Evolutionary conservation across 2,113 vertebrate species (phyloP), one percentile per base, ranked within the genome.

Genomic region (Barbus barbus): DNA sequence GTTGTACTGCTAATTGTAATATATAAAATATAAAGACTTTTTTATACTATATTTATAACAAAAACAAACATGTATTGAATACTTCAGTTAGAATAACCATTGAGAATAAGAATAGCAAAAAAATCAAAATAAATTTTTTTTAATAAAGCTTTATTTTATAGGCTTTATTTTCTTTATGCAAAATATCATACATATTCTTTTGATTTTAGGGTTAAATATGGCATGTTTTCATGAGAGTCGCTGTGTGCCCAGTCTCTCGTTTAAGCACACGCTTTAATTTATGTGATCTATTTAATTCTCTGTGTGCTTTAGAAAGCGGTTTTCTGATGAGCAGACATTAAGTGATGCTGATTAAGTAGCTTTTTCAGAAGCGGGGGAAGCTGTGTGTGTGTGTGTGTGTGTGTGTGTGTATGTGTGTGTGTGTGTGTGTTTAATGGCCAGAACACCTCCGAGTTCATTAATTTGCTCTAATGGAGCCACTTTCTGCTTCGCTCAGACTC

Each of bases 391-490:
- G 26, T 31, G 14, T 22, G 46, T 33, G n/a, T 46, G 72, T 28
- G 41, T 26, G 41, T 46, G 71, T 33, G 48, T 36, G n/a, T n/a
- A n/a, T n/a, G n/a, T n/a, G n/a, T n/a, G n/a, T n/a, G n/a, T n/a
- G 48, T 28, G 60, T 65, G 33, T 63, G 58, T 63, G 58, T 79
- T 63, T 63, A 79, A 63, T 63, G 9, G 6, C 31, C 33, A 28
- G n/a, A 78, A 36, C 22, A 78, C 48, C 53, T 58, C 8, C 1
- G 56, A 79, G 38, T 67, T 81, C 14, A 46, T 67, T 81, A 0
- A 81, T 81, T 81, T 81, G 11, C 60, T 67, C 20, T 81, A 81
- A 81, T 56, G 65, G 63, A 81, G 44, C 18, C 65, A 56, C 44
- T 67, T 69, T 81, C 46, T 81, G 79, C 79, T 81, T 69, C 6